A percentile compares a stretch with the other conserved stretches of the same genome.
phyloP scores from a whole-genome alignment of 92 coral and sea anemone genomes.

The Zoanthus sociatus region DNA sequence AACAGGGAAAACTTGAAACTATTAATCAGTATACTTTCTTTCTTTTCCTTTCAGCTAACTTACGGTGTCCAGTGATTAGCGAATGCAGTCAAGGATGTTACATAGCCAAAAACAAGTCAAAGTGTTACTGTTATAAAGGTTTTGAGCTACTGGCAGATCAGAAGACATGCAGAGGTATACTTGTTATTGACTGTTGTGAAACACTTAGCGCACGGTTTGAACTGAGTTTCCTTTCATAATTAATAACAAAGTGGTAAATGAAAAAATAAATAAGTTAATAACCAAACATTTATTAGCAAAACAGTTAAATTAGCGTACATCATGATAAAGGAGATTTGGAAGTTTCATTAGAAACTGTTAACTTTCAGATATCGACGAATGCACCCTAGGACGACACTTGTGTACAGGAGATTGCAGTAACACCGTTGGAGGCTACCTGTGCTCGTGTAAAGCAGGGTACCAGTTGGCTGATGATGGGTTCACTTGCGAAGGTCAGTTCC shows the following conservation, averaged over 20 bases:
- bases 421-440: slow-evolving; percentile 55
- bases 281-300: no score
- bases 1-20: no score
- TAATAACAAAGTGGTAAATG: no score
- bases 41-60: not conserved
- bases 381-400: slow-evolving; percentile 50
- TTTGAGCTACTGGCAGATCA: slow-evolving; percentile 45
- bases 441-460: slow-evolving; percentile 60
- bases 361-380: slow-evolving; percentile 61
- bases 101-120: slow-evolving; percentile 42
- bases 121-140: slow-evolving; percentile 66
- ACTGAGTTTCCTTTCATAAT: no score
- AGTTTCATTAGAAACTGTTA: not conserved
- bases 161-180: slow-evolving; percentile 54
- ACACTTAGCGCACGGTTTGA: not conserved
- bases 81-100: slow-evolving; percentile 64
- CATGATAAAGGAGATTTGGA: no score
- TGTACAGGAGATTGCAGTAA: slow-evolving; percentile 58
- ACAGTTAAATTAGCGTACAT: no score
- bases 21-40: no score
- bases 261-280: no score
- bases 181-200: not conserved
- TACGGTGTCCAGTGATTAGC: not conserved
- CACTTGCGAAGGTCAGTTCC: slow-evolving; percentile 64
- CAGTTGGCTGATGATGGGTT: slow-evolving; percentile 46